Base-by-base conservation (phyloP, 2,797 vertebrate genomes). In the Scomberomorus guttatus region DNA sequence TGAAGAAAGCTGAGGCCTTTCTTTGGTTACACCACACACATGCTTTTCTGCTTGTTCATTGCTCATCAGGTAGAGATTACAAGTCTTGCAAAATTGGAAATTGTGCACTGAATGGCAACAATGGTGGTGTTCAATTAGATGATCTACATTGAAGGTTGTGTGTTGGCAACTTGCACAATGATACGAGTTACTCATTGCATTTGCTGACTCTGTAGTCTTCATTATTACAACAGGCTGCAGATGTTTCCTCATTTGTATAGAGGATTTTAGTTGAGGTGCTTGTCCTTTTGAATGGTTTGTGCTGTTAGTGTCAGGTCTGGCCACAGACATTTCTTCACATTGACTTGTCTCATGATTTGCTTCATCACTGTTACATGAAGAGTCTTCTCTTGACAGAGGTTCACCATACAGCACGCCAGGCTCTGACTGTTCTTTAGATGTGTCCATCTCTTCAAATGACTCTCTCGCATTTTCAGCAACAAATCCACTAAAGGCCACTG, bases 201-300 rank as follows among this genome's bases (percentile, higher is more conserved):
- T 60, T 42, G 20, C 17, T 55, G 75, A 56, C 37, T 93, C 87
- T 2, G 75, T 66, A 32, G 73, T 90, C 39, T 90, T 84, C 22
- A 96, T 37, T 64, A 95, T 37, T 9, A 96, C 93, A 81, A 96
- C 73, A 63, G 96, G 96, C 32, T 95, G 94, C 44, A 96, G 55
- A 15, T 57, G 58, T 83, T 87, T 94, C 67, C 76, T 90, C 82
- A 95, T 80, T 52, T 88, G 59, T 46, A 32, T 14, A 15, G 90
- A 91, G 0, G 88, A 70, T 37, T 80, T 81, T 8, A 94, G 61
- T 15, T 80, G 70, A 66, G 51, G 32, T 67, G 29, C 52, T 77
- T 83, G 42, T 44, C 18, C 60, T n/a, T 86, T 62, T 65, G 72
- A 62, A 70, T 27, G 20, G 6, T 72, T 60, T 13, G 44, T 29